These are phyloP conservation scores for Crotalus horridus DNA, from an alignment of 2,113 vertebrate genomes.

Conservation along the genomic window DNA sequence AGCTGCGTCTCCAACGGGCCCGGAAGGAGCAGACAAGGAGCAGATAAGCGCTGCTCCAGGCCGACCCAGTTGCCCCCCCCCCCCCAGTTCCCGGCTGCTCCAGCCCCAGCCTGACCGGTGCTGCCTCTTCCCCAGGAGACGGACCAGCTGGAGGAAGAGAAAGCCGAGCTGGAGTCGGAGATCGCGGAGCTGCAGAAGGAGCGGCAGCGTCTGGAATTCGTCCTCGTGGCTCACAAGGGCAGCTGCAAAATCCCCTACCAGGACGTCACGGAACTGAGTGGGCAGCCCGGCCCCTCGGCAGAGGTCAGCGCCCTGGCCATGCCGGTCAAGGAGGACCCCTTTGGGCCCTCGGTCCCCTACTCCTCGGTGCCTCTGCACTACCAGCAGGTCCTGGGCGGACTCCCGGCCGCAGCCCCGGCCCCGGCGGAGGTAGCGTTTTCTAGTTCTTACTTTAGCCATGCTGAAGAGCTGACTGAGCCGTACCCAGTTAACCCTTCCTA, in stretches of 20 bases:
- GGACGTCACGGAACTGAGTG: conserved; percentile 67
- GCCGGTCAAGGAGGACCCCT: conserved; percentile 82
- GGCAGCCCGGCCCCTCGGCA: conserved; percentile 32
- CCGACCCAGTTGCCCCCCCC: accelerated
- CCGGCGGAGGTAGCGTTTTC: conserved; percentile 82
- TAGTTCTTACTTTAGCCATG: conserved; percentile 88
- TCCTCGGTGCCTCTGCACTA: conserved; percentile 68
- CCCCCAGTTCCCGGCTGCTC: too few species aligned
- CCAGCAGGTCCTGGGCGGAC: conserved; percentile 72
- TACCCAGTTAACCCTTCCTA: conserved; percentile 90
- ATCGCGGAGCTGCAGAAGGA: conserved; percentile 94
- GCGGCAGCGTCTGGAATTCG: conserved; percentile 92
- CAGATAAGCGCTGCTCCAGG: neutral
- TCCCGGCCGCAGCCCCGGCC: conserved; percentile 68
- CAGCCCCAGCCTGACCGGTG: neutral
- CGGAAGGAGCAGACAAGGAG: neutral
- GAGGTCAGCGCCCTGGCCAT: conserved; percentile 70
- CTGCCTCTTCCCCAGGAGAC: conserved; percentile 79
- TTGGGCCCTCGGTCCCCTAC: conserved; percentile 78
- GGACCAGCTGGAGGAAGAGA: conserved; percentile 91
- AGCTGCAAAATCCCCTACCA: conserved; percentile 89
- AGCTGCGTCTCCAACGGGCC: neutral
- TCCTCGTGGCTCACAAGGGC: conserved; percentile 89
- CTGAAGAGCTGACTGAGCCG: conserved; percentile 77
- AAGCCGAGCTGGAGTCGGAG: conserved; percentile 91